Percentiles rank a stretch among this genome's conserved stretches.
Conservation (phyloP, 2,888 invertebrate genomes). For the Nebria salina region DNA sequence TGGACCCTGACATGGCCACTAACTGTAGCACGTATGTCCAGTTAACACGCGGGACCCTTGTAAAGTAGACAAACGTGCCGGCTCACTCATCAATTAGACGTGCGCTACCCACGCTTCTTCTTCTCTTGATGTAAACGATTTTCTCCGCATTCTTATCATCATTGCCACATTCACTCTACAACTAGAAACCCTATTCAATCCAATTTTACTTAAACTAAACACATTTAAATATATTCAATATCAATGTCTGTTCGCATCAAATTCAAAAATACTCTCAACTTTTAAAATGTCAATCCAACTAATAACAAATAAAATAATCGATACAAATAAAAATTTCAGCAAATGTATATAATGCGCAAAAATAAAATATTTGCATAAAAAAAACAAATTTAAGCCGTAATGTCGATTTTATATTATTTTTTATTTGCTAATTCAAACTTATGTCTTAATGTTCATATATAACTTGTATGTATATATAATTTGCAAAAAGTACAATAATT, state of each 20-base stretch:
- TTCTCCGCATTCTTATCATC: not conserved
- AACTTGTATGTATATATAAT: no score
- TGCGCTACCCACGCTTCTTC: conserved; percentile 16
- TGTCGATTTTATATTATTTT: no score
- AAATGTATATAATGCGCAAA: no score
- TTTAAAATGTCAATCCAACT: no score
- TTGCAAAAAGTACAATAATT: not conserved
- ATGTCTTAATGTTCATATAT: no score
- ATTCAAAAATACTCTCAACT: no score
- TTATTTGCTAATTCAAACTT: no score
- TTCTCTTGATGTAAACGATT: not conserved
- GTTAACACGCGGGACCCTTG: conserved; percentile 40
- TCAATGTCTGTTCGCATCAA: no score
- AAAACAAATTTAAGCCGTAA: no score
- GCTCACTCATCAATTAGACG: conserved; percentile 30
- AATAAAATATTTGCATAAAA: no score
- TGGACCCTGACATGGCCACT: conserved; percentile 25
- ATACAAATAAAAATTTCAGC: not conserved
- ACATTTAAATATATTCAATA: no score
- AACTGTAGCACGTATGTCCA: conserved; percentile 37
- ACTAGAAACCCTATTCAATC: not conserved
- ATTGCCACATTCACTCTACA: not conserved
- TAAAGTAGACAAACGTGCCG: conserved; percentile 44
- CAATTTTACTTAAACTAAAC: not conserved
- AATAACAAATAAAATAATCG: not conserved